Percentiles rank a stretch among this genome's conserved stretches.
phyloP scores from a whole-genome alignment of 2,113 vertebrate genomes.

The Eurypyga helias region DNA sequence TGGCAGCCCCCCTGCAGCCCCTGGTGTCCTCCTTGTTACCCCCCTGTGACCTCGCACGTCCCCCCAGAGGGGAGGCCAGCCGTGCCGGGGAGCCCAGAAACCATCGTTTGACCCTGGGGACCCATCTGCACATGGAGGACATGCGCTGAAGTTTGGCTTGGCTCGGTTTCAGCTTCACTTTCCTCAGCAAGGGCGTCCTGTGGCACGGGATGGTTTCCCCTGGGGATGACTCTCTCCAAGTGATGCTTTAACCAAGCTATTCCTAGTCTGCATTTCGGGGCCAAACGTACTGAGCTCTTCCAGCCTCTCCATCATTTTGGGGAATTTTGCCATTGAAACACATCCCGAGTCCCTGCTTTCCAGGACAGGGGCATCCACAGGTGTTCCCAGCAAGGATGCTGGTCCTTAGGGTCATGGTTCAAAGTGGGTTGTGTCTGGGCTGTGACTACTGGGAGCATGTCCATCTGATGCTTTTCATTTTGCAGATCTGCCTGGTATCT shows the following conservation, averaged over 20 bases:
- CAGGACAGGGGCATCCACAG: background rate
- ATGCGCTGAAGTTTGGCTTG: background rate
- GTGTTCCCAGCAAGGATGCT: background rate
- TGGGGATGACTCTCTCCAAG: background rate
- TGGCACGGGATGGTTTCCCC: background rate
- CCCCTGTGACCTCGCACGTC: background rate
- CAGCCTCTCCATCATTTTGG: background rate
- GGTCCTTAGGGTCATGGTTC: background rate
- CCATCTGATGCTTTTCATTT: background rate
- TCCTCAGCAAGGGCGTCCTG: background rate
- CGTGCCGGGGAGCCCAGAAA: background rate
- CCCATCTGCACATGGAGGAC: background rate
- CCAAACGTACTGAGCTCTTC: accelerated
- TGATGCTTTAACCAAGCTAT: background rate
- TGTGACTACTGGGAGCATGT: background rate
- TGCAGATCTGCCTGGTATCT: background rate
- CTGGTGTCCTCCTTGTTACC: background rate
- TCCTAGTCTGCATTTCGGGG: background rate
- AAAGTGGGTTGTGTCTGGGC: too few relatives aligned
- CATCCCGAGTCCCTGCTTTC: background rate
- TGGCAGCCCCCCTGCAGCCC: background rate
- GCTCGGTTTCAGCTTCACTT: background rate
- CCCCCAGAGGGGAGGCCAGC: background rate
- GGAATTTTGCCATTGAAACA: background rate
- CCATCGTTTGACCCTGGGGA: background rate